Evolutionary conservation across 2,888 invertebrate genomes (phyloP).

Genomic region (Ernsta delagoae): DNA sequence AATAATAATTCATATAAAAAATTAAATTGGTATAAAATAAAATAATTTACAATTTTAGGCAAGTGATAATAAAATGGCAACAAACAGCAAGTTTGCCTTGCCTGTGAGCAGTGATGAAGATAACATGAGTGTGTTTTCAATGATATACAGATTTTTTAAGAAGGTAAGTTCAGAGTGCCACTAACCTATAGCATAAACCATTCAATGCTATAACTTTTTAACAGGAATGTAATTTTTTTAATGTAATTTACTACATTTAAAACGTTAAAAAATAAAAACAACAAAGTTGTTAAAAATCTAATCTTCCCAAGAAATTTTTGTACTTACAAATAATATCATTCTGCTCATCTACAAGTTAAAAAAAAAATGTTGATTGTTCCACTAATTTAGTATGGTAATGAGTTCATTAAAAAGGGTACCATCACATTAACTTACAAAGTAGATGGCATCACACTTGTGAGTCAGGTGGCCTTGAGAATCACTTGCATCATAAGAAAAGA

Average conservation of each 20-base stretch:
- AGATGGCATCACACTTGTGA: slow-evolving; percentile 47
- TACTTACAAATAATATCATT: neutral
- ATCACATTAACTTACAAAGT: slow-evolving; percentile 46
- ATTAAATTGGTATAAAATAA: neutral
- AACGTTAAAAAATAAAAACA: too few relatives aligned
- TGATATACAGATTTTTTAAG: slow-evolving; percentile 87
- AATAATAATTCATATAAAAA: too few relatives aligned
- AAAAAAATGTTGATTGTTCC: slow-evolving; percentile 8
- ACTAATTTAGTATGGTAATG: slow-evolving; percentile 17
- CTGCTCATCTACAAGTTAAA: neutral
- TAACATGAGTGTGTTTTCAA: slow-evolving; percentile 82
- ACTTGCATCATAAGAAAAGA: slow-evolving; percentile 56
- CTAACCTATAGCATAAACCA: too few relatives aligned
- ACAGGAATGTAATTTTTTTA: too few relatives aligned
- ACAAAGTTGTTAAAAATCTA: neutral
- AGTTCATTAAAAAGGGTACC: slow-evolving; percentile 16
- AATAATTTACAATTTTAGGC: slow-evolving; percentile 53
- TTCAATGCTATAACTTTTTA: too few relatives aligned
- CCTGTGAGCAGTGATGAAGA: slow-evolving; percentile 72
- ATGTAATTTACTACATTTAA: too few relatives aligned
- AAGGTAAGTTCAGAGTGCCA: slow-evolving; percentile 72
- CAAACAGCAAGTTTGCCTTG: slow-evolving; percentile 70
- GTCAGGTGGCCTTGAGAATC: slow-evolving; percentile 59
- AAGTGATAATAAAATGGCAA: slow-evolving; percentile 69
- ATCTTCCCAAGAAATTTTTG: neutral